Evolutionary conservation across 2,113 vertebrate species (phyloP).

Genomic region (Artemisiospiza belli): DNA sequence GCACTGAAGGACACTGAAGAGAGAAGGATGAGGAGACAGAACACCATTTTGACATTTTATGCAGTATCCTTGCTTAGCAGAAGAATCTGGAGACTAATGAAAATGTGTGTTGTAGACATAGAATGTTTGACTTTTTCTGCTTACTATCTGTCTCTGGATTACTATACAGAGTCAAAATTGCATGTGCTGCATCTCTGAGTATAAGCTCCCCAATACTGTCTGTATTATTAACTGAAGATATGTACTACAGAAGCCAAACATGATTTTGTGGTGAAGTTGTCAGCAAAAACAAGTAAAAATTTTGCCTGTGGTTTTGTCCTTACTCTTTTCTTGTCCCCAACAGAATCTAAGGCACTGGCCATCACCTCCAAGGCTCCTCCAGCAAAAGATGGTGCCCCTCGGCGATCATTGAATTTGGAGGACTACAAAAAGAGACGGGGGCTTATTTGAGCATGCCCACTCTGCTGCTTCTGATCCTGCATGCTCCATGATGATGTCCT

Average conservation of each 20-base stretch:
- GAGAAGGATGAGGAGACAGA: background rate
- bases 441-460: constrained; percentile 86
- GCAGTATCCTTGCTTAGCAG: background rate
- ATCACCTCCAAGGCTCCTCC: constrained; percentile 95
- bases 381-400: constrained; percentile 95
- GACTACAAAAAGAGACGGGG: constrained; percentile 99
- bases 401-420: constrained; percentile 95
- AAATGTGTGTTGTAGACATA: background rate
- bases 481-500: constrained; percentile 75
- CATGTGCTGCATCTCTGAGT: background rate
- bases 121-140: background rate
- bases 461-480: constrained; percentile 80
- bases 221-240: background rate
- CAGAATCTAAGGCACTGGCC: constrained; percentile 96
- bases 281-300: background rate
- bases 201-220: background rate
- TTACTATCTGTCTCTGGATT: background rate
- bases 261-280: background rate
- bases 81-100: background rate
- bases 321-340: constrained; percentile 25
- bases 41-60: background rate
- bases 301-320: background rate
- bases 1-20: background rate
- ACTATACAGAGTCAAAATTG: background rate
- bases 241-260: background rate